A percentile compares a stretch with the other conserved stretches of the same genome.
Evolutionary conservation across 2,888 invertebrate species (phyloP).

Genomic region (Ormyrus rosae): DNA sequence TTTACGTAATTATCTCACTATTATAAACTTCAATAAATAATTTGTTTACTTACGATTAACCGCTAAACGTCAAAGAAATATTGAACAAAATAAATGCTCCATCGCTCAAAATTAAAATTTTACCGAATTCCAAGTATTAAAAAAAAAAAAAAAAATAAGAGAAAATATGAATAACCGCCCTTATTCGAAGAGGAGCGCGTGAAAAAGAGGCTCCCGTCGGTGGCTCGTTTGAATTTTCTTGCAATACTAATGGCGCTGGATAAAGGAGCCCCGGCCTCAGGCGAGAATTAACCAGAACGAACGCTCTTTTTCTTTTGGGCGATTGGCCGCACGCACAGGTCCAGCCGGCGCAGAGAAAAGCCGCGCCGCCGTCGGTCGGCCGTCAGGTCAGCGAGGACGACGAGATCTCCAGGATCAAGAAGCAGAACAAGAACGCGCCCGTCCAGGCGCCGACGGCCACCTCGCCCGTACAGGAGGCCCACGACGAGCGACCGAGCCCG

Average conservation of each 20-base stretch:
- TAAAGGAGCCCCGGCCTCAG: background rate
- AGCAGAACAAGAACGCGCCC: conserved; percentile 86
- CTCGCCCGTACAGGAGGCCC: conserved; percentile 77
- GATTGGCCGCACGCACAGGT: conserved; percentile 27
- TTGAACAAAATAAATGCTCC: too few species aligned
- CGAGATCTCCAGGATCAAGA: conserved; percentile 91
- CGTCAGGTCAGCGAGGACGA: conserved; percentile 93
- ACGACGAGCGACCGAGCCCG: conserved; percentile 70
- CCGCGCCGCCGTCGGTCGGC: conserved; percentile 77
- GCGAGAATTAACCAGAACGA: conserved; percentile 26
- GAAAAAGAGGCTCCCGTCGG: conserved; percentile 4
- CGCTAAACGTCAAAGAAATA: too few species aligned
- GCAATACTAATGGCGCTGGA: background rate
- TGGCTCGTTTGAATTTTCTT: conserved; percentile 1
- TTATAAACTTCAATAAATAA: too few species aligned
- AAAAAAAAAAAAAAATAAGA: too few species aligned
- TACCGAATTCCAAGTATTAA: too few species aligned
- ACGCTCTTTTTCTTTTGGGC: conserved; percentile 27
- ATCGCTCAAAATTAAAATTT: too few species aligned
- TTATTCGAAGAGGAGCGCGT: too few species aligned
- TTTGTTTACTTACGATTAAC: too few species aligned
- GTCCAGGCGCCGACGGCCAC: conserved; percentile 68
- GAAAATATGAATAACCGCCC: too few species aligned
- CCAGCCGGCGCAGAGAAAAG: conserved; percentile 49
- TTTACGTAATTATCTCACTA: too few species aligned